Percentiles rank a stretch among this genome's conserved stretches.
phyloP scores from a whole-genome alignment of 37 sponge, comb jelly and placozoan species.

The Dysidea cf. avara region DNA sequence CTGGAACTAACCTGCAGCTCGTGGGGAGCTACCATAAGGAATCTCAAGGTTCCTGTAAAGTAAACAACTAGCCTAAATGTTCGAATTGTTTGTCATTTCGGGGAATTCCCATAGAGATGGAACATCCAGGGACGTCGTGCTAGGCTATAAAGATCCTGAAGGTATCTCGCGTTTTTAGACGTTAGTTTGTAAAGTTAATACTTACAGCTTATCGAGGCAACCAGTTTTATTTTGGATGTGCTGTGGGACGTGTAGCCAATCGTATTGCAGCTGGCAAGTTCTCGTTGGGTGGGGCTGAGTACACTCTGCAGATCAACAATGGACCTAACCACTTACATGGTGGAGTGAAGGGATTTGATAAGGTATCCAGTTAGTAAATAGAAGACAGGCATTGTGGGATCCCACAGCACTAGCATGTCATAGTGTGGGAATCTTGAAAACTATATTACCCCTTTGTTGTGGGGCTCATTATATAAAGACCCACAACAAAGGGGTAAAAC shows the following conservation, averaged over 20 bases:
- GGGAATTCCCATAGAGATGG: too few relatives aligned
- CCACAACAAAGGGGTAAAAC: too few relatives aligned
- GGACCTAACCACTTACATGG: conserved; percentile 84
- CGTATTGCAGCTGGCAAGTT: conserved; percentile 82
- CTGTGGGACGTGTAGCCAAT: conserved; percentile 89
- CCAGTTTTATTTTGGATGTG: conserved; percentile 72
- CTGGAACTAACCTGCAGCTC: conserved; percentile 25
- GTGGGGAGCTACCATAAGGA: conserved; percentile 59
- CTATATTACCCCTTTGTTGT: too few relatives aligned
- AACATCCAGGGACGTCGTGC: conserved; percentile 35
- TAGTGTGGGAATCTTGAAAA: too few relatives aligned
- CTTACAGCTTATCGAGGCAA: conserved; percentile 36
- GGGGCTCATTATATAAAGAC: too few relatives aligned
- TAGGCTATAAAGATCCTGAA: conserved; percentile 51
- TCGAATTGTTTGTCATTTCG: too few relatives aligned
- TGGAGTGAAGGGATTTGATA: conserved; percentile 78
- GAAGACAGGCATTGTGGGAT: too few relatives aligned
- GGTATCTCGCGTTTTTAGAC: conserved; percentile 18
- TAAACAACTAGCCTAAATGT: conserved; percentile 4
- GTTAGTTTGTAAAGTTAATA: background rate
- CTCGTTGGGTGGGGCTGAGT: conserved; percentile 60
- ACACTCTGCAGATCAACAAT: conserved; percentile 69
- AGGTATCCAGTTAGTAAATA: conserved; percentile 47
- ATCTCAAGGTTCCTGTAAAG: conserved; percentile 45
- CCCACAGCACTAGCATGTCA: too few relatives aligned